Percentiles rank a stretch among this genome's conserved stretches.
Evolutionary conservation across 2,113 vertebrate species (phyloP).

Genomic region (Limnothrissa miodon): DNA sequence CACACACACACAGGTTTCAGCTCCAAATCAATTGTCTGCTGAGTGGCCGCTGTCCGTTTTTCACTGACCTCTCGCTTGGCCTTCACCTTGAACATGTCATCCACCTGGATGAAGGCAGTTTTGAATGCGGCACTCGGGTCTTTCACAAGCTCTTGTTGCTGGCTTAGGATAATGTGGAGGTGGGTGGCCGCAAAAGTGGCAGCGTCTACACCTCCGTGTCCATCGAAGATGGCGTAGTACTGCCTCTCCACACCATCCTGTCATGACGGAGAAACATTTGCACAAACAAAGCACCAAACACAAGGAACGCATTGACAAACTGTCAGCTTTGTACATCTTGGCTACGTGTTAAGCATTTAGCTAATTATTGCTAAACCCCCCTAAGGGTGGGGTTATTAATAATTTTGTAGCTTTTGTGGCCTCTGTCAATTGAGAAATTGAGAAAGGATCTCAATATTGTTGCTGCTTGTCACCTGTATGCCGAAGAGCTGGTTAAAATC

Average conservation of each 20-base stretch:
- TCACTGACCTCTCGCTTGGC: slow-evolving; percentile 84
- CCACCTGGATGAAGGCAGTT: slow-evolving; percentile 78
- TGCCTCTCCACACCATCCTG: slow-evolving; percentile 78
- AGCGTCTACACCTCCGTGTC: slow-evolving; percentile 90
- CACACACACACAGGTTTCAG: neutral
- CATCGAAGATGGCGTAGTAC: slow-evolving; percentile 92
- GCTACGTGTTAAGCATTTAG: neutral
- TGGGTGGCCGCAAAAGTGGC: slow-evolving; percentile 83
- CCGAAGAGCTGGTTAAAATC: slow-evolving; percentile 88
- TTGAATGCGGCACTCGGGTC: slow-evolving; percentile 76
- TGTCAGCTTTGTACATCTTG: neutral
- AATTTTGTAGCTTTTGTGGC: too few species aligned
- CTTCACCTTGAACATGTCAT: slow-evolving; percentile 86
- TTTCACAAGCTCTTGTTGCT: slow-evolving; percentile 68
- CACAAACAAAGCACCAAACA: neutral
- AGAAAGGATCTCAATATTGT: too few species aligned
- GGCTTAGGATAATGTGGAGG: slow-evolving; percentile 77
- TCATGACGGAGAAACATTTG: neutral
- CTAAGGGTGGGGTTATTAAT: too few species aligned
- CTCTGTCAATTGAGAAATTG: too few species aligned
- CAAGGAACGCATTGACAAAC: neutral
- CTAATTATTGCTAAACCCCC: neutral
- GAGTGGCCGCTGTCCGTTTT: neutral
- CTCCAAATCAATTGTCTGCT: neutral
- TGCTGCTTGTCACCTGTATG: slow-evolving; percentile 64